Percentiles rank a stretch among this genome's conserved stretches.
phyloP scores from a whole-genome alignment of 37 sponge, comb jelly and placozoan species.

The Axinella damicornis region DNA sequence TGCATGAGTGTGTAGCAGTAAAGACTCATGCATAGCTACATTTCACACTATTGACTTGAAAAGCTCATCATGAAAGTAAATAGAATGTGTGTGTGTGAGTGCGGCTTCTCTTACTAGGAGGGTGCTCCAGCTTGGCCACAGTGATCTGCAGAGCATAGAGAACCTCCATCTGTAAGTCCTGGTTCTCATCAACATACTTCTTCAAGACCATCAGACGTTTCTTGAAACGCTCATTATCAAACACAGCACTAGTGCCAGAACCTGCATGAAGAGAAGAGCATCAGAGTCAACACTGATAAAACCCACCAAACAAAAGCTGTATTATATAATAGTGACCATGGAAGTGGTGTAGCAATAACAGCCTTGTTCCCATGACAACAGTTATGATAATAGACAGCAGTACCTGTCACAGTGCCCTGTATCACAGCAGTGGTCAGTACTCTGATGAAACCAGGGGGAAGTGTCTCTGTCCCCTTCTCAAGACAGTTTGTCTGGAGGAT shows the following conservation, averaged over 20 bases:
- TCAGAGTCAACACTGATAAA: not conserved
- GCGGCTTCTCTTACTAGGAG: slow-evolving; percentile 33
- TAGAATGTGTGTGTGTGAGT: not conserved
- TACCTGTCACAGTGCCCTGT: slow-evolving; percentile 43
- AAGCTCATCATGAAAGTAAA: too few relatives aligned
- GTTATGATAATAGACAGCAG: too few relatives aligned
- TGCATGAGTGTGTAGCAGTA: too few relatives aligned
- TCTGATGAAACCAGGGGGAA: slow-evolving; percentile 16
- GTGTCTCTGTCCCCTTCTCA: too few relatives aligned
- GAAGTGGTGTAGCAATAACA: too few relatives aligned
- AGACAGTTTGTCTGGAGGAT: slow-evolving; percentile 5
- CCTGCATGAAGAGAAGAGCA: too few relatives aligned
- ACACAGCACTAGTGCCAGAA: slow-evolving; percentile 22
- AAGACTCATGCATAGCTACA: too few relatives aligned
- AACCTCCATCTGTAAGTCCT: slow-evolving; percentile 33
- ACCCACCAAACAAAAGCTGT: not conserved
- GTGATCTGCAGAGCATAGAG: slow-evolving; percentile 54
- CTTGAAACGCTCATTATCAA: slow-evolving; percentile 41
- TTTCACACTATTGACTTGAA: too few relatives aligned
- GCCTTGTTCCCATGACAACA: too few relatives aligned
- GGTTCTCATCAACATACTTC: slow-evolving; percentile 15
- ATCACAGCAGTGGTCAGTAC: slow-evolving; percentile 44
- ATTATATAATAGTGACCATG: not conserved
- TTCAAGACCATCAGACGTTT: slow-evolving; percentile 34
- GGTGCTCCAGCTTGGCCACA: slow-evolving; percentile 49